Base-by-base conservation (phyloP, 1,140 invertebrate species). In the Drosophila trapezifrons region DNA sequence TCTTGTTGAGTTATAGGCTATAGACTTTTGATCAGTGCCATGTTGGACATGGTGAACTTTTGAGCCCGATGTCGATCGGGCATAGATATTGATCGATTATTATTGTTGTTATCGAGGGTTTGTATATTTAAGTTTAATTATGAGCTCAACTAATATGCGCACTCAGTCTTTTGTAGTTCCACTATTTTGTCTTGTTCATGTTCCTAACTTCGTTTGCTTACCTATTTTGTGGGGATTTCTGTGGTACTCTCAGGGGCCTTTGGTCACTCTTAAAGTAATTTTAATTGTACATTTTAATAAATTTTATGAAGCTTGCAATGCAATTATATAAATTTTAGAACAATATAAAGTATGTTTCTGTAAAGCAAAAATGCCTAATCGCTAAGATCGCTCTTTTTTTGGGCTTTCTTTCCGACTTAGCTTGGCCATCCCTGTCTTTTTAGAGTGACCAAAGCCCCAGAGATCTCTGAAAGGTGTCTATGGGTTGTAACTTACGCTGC, bases 131-230 rank as follows among this genome's bases (percentile, higher is more conserved):
- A 77, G 38, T 77, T 87, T 87, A 80, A 85, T 85, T 85, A 90
- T 90, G 85, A 90, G 85, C 86, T 90, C 86, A 90, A 90, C 81
- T 90, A 90, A 90, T 90, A 90, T 90, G 80, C 85, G 85, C 85
- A 90, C 85, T 90, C 85, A 90, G 85, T 90, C 85, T 90, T 87
- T 90, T 90, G 85, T 90, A 90, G 85, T 90, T 90, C 80, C 85
- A 80, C 84, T 89, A 89, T 89, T 84, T 90, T 82, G 80, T 87
- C 85, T 84, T 89, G 58, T 87, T 75, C 83, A 80, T 75, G 72
- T 86, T 71, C 65, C 67, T 71, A 71, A 71, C 65, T 58, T 69
- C 57, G 57, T 65, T 65, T 65, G 62, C 57, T 59, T 84, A 84
- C 57, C 67, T 83, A 63, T 70, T 71, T 67, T 66, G 64, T 63